Evolutionary conservation across 2,888 invertebrate genomes (phyloP).

Genomic region (Hypsopygia costalis): DNA sequence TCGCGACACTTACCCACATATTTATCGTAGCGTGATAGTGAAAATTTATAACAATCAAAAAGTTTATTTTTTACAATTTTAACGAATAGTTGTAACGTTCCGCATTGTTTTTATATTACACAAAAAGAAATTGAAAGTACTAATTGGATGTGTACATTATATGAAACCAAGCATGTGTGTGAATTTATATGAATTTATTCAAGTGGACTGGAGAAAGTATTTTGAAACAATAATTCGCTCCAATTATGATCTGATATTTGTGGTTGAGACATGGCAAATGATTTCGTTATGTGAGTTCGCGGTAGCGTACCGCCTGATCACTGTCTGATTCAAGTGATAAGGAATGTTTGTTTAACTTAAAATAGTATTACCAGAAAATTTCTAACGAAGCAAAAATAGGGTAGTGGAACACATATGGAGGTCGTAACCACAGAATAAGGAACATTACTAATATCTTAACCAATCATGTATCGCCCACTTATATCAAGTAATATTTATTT

Average conservation of each 20-base stretch:
- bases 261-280: slow-evolving; percentile 47
- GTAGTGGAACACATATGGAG: neutral
- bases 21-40: slow-evolving; percentile 7
- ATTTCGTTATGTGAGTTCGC: slow-evolving; percentile 30
- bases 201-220: slow-evolving; percentile 60
- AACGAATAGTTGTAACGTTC: neutral
- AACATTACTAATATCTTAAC: neutral
- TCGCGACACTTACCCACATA: slow-evolving; percentile 3
- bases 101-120: slow-evolving; percentile 36
- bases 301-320: slow-evolving; percentile 12
- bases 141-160: slow-evolving; percentile 38
- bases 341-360: slow-evolving; percentile 3
- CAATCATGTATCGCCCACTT: neutral
- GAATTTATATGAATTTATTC: slow-evolving; percentile 55
- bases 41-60: neutral
- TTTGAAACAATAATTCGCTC: slow-evolving; percentile 63
- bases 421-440: no score
- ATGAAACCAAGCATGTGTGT: slow-evolving; percentile 38
- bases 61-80: neutral
- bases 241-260: slow-evolving; percentile 59
- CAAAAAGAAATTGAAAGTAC: slow-evolving; percentile 57
- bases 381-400: slow-evolving; percentile 1
- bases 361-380: neutral
- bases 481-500: neutral
- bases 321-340: slow-evolving; percentile 6